Percentiles rank a stretch among this genome's conserved stretches.
These are phyloP conservation scores for Syngnathus acus DNA, from an alignment of 2,797 vertebrate species.

Conservation along the genomic window DNA sequence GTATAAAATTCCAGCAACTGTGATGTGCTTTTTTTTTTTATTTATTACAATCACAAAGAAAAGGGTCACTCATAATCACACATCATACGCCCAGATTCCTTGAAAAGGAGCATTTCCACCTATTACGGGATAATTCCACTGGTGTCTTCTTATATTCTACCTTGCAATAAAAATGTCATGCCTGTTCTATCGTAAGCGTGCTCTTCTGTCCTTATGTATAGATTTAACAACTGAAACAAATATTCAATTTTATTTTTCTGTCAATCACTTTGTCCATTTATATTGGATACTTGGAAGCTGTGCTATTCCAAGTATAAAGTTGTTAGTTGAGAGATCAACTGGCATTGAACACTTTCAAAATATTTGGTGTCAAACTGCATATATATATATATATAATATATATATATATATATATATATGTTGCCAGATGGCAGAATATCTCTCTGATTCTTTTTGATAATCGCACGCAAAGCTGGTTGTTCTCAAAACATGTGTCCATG, in stretches of 20 bases:
- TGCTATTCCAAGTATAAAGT: background rate
- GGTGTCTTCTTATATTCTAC: constrained; percentile 55
- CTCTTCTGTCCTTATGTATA: constrained; percentile 45
- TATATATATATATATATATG: constrained; percentile 8
- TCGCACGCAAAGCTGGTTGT: constrained; percentile 32
- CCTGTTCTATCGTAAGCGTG: constrained; percentile 38
- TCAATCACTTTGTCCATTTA: background rate
- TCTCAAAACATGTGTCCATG: constrained; percentile 57
- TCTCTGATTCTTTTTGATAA: constrained; percentile 11
- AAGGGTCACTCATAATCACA: constrained; percentile 73
- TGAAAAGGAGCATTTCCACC: constrained; percentile 66
- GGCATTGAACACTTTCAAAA: background rate
- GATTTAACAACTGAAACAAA: constrained; percentile 43
- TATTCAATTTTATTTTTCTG: constrained; percentile 26
- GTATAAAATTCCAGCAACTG: constrained; percentile 28
- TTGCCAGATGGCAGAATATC: constrained; percentile 47
- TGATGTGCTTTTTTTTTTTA: constrained; percentile 53
- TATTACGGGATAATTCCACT: constrained; percentile 70
- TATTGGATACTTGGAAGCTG: background rate
- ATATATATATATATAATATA: constrained; percentile 8
- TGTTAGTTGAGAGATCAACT: constrained; percentile 2
- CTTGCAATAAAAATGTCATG: constrained; percentile 62
- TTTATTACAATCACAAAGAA: constrained; percentile 41
- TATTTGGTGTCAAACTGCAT: constrained; percentile 12
- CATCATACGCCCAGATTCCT: constrained; percentile 62